Conservation (phyloP, 2,888 invertebrate species). For the Nipponacmea schrenckii region DNA sequence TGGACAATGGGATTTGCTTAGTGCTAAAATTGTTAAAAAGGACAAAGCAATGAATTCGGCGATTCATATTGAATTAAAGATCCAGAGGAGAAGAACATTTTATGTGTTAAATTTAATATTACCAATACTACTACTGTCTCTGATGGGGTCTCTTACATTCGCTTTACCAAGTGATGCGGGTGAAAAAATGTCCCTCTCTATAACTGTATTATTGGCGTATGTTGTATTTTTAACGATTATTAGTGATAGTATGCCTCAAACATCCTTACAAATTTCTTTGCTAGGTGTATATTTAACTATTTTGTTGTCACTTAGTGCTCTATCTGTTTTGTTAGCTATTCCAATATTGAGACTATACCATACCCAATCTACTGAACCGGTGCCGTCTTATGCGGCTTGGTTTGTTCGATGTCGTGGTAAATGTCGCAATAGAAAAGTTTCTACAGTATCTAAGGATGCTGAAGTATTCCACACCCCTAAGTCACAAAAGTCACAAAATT, state of each 20-base stretch:
- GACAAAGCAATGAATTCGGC: neutral
- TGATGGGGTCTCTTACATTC: constrained; percentile 28
- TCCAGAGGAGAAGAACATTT: constrained; percentile 25
- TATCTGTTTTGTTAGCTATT: constrained; percentile 22
- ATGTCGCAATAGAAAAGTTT: too few species aligned
- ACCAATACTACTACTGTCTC: constrained; percentile 24
- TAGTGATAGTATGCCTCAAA: constrained; percentile 27
- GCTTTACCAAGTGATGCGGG: constrained; percentile 29
- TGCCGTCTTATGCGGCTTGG: neutral
- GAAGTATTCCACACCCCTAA: too few species aligned
- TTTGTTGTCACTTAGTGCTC: constrained; percentile 19
- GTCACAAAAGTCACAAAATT: too few species aligned
- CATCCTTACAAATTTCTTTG: constrained; percentile 26
- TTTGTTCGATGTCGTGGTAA: too few species aligned
- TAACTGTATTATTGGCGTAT: constrained; percentile 29
- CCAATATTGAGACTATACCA: constrained; percentile 25
- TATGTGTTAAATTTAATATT: constrained; percentile 30
- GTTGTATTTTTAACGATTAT: constrained; percentile 31
- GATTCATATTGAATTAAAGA: constrained; percentile 16
- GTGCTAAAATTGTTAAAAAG: constrained; percentile 10
- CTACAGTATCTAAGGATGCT: too few species aligned
- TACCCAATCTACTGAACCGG: constrained; percentile 8
- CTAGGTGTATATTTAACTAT: constrained; percentile 22
- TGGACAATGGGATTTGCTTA: constrained; percentile 27
- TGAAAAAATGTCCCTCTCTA: constrained; percentile 26